Base-by-base conservation (phyloP, 2,113 vertebrate genomes). In the Dermatemys mawii region DNA sequence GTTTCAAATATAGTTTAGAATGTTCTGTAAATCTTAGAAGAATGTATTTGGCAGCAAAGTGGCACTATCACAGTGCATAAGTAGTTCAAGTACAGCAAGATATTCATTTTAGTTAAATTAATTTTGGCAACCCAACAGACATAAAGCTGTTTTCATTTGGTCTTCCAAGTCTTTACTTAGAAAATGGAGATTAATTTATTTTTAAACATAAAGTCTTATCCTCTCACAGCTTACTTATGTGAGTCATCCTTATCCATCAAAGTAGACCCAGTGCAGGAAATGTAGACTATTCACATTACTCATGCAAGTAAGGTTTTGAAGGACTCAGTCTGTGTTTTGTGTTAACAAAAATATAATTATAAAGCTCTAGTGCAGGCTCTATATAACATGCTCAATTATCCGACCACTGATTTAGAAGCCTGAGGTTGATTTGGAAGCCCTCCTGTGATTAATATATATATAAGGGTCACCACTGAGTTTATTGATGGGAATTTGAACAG, bases 121-220 rank as follows among this genome's bases (percentile, higher is more conserved):
- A 78, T 27, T 60, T 88, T 90, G 86, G 27, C 22, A 81, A 10
- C 16, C 13, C 13, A n/a, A n/a, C 2, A 60, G 38, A 55, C 14
- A 48, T 17, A 4, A 14, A 6, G 1, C 2, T 3, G 0, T 46
- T 90, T 53, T 29, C 80, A 50, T 81, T 48, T 11, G 54, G 57
- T 48, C 32, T 70, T 57, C 60, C 55, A 17, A 32, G 49, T 19
- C 19, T 75, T 81, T 79, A 91, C 24, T 89, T 35, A 26, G 81
- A 80, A 67, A 75, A 67, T 22, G 21, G 32, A 41, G 9, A 93
- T 17, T 49, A 73, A 50, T 82, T 54, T 4, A 38, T 67, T 85
- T 76, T 49, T 2, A 73, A 67, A 75, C 22, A 38, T 8, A 51
- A 8, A 1, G 1, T 1, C 35, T 60, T 2, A 3, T 32, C 1